Evolutionary conservation across 2,888 invertebrate species (phyloP).

Genomic region (Mylabris sibirica): DNA sequence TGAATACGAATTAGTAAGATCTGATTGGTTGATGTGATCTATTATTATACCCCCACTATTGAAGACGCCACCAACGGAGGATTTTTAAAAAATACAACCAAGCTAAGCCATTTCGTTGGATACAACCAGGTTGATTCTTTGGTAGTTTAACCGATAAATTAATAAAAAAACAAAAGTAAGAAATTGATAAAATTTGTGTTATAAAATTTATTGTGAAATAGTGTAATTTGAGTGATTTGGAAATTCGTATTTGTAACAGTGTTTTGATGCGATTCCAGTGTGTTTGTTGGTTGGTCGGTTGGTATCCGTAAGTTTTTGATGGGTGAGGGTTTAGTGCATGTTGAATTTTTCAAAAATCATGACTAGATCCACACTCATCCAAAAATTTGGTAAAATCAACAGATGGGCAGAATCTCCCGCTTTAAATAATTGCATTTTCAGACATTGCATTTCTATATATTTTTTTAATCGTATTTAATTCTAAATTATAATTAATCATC

Average conservation of each 20-base stretch:
- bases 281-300: not conserved
- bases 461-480: conserved; percentile 11
- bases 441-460: not conserved
- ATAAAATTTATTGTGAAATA: not conserved
- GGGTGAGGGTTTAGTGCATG: conserved; percentile 81
- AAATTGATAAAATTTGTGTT: not conserved
- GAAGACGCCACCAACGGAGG: not conserved
- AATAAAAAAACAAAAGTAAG: no score
- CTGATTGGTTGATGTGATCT: not conserved
- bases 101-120: not conserved
- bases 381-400: conserved; percentile 61
- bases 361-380: conserved; percentile 85
- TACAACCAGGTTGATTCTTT: not conserved
- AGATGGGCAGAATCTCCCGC: conserved; percentile 23
- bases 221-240: not conserved
- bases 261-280: no score
- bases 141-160: not conserved
- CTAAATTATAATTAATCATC: no score
- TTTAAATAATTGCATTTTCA: conserved; percentile 1
- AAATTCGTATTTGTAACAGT: not conserved
- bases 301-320: conserved; percentile 64
- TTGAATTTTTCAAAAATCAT: conserved; percentile 65
- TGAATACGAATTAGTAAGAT: not conserved
- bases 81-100: not conserved
- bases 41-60: not conserved